A percentile compares a stretch with the other conserved stretches of the same genome.
Evolutionary conservation across 2,888 invertebrate species (phyloP).

Genomic region (Villa cingulata): DNA sequence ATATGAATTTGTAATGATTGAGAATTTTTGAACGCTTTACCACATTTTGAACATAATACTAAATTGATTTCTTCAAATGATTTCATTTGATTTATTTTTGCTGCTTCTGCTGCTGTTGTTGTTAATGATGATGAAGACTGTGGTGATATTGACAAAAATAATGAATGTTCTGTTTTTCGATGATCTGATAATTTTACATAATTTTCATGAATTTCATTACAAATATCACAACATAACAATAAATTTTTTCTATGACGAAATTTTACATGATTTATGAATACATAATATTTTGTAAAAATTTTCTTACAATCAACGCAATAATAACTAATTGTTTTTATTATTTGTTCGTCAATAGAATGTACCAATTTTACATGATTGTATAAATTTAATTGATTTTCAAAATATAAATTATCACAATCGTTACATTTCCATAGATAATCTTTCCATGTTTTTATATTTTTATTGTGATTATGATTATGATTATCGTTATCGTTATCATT

Average conservation of each 20-base stretch:
- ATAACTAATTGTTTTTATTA: conserved; percentile 10
- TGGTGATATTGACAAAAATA: no score
- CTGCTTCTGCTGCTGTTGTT: no score
- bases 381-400: conserved; percentile 3
- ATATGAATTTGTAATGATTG: conserved; percentile 18
- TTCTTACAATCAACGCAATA: conserved; percentile 23
- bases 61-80: no score
- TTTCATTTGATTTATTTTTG: not conserved
- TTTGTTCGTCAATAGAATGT: not conserved
- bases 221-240: conserved; percentile 20
- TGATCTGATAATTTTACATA: conserved; percentile 16
- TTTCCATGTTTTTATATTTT: conserved; percentile 12
- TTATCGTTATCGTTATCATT: not conserved
- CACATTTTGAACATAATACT: conserved; percentile 17
- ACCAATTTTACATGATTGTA: conserved; percentile 5
- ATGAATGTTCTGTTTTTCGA: conserved; percentile 12
- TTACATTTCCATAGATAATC: conserved; percentile 17
- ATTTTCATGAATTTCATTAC: conserved; percentile 14
- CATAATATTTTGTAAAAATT: conserved; percentile 18
- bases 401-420: conserved; percentile 7
- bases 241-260: conserved; percentile 19
- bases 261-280: conserved; percentile 24
- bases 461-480: not conserved
- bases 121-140: no score
- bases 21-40: conserved; percentile 18